Evolutionary conservation across 2,113 vertebrate species (phyloP), one percentile per base, ranked within the genome.

Genomic region (Embiotoca jacksoni): DNA sequence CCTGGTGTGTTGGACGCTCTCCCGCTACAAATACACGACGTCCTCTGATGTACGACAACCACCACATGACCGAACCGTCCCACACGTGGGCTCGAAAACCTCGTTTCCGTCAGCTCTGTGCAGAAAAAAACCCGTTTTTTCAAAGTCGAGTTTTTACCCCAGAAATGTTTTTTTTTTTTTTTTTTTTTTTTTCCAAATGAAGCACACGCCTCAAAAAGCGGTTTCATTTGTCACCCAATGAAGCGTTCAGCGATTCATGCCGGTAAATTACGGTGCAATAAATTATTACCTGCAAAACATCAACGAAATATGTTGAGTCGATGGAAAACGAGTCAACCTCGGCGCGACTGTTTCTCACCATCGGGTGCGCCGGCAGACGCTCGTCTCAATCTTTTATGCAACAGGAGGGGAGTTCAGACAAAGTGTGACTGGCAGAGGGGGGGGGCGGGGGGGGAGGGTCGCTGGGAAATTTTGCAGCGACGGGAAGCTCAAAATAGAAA

Each of bases 251-350:
- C 37, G 35, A 87, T 80, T 53, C 81, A 87, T 23, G 82, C 86
- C 86, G 66, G 88, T 86, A 86, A 92, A 89, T 90, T 89, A 91
- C 32, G 77, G 75, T 35, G 85, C 82, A 83, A 83, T 88, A 89
- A 90, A 91, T 91, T 87, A 91, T 82, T 75, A 89, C 87, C 86
- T 81, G 89, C 86, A 77, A 88, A 91, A 91, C 86, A 88, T 86
- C 86, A 78, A 84, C 82, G 84, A 77, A 86, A 88, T 80, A 83
- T 86, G 90, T 89, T 86, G 80, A 90, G 84, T 84, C 68, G 59
- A 41, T 52, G 85, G 75, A 87, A 87, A 91, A 88, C 87, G 85
- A 89, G 81, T 75, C 83, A 56, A 87, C 78, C 89, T 62, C 75
- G 60, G 86, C 86, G 53, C 3, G 80, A 60, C 85, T 65, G 80